Conservation (phyloP, 2,888 invertebrate species). For the Salticus scenicus region DNA sequence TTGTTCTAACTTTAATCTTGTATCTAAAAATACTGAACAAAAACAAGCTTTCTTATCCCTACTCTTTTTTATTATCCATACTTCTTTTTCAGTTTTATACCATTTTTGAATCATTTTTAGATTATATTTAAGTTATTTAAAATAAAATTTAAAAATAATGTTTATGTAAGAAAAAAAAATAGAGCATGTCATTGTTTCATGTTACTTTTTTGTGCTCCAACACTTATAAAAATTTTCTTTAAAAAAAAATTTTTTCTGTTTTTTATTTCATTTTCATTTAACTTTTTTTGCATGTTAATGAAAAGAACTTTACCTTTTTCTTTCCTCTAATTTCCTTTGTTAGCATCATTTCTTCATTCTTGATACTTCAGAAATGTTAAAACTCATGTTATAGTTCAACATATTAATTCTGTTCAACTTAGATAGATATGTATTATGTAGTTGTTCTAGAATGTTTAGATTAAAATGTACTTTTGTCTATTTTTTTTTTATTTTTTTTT, state of each 20-base stretch:
- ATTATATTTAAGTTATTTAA: too few relatives aligned
- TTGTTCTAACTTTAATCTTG: too few relatives aligned
- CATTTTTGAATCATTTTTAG: too few relatives aligned
- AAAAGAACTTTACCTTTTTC: not conserved
- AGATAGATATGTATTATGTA: constrained; percentile 12
- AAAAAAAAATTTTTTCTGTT: not conserved
- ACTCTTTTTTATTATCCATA: too few relatives aligned
- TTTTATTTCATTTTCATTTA: not conserved
- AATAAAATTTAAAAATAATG: too few relatives aligned
- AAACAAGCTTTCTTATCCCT: too few relatives aligned
- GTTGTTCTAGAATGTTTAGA: not conserved
- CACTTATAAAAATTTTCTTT: not conserved
- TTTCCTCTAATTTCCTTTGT: constrained; percentile 2
- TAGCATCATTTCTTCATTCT: constrained; percentile 1
- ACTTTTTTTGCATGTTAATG: not conserved
- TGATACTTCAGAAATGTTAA: not conserved
- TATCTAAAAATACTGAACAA: too few relatives aligned
- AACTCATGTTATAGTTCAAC: not conserved
- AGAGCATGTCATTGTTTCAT: not conserved
- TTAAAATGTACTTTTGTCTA: not conserved
- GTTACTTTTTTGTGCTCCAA: not conserved
- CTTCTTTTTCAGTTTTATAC: too few relatives aligned
- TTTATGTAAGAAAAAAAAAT: too few relatives aligned
- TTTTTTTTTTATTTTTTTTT: not conserved
- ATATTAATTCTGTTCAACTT: not conserved